phyloP scores from a whole-genome alignment of 2,113 vertebrate genomes.

The Eira barbara region DNA sequence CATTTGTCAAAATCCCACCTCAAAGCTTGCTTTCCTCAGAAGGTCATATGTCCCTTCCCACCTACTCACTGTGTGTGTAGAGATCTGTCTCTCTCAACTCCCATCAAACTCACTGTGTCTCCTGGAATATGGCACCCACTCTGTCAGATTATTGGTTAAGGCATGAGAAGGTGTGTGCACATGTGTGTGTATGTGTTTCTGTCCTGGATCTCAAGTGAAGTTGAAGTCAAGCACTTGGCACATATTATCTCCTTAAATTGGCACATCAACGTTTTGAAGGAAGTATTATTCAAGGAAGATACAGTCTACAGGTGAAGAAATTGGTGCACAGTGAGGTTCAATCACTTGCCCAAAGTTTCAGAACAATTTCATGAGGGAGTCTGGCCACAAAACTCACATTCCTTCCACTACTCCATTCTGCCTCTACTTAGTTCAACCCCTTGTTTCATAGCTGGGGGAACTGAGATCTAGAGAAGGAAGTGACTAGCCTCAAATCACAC shows the following conservation, averaged over 20 bases:
- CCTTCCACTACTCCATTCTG: not conserved
- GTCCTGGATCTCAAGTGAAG: not conserved
- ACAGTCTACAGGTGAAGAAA: not conserved
- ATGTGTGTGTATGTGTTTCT: not conserved
- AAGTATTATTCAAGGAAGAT: not conserved
- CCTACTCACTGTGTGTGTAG: not conserved
- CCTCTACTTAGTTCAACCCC: not conserved
- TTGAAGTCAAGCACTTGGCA: not conserved
- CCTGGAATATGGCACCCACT: not conserved
- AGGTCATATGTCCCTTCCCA: not conserved
- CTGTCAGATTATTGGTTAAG: not conserved
- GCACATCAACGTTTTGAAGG: not conserved
- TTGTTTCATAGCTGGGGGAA: not conserved
- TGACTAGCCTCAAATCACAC: not conserved
- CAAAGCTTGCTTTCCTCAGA: not conserved
- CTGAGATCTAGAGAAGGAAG: not conserved
- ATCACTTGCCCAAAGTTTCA: not conserved
- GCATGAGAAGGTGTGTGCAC: not conserved
- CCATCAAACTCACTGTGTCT: not conserved
- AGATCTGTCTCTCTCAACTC: not conserved
- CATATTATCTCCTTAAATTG: not conserved
- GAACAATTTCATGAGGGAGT: not conserved
- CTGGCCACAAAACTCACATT: not conserved
- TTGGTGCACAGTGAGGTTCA: not conserved
- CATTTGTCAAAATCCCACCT: not conserved